Base-by-base conservation (phyloP, 1,140 invertebrate species). In the Helicoverpa armigera region DNA sequence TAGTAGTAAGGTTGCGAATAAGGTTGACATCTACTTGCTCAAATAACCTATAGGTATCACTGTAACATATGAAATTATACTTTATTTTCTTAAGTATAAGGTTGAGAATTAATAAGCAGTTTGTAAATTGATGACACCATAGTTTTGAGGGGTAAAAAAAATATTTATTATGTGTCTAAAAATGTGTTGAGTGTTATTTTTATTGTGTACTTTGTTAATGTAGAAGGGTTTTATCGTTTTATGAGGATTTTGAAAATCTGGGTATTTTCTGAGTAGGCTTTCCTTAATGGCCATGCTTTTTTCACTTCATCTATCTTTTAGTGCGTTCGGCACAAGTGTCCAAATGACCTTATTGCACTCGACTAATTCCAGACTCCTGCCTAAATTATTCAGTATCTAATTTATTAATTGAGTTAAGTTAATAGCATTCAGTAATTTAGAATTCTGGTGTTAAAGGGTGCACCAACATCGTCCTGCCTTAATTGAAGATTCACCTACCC, bases 151-250 rank as follows among this genome's bases (percentile, higher is more conserved):
- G 35, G 5, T 29, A 29, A 61, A 3, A 16, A n/a, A 67, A 48
- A 16, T 18, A 67, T 43, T 14, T 67, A 48, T 18, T 67, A 16
- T 67, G 43, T 48, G 48, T 11, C 9, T 10, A 9, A 18, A 2
- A 61, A 29, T 61, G 23, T 61, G 58, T 67, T 67, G 31, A 14
- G 31, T 67, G n/a, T 67, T 48, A 67, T 67, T 16, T 31, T 56
- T 14, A 48, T 16, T 67, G 35, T 67, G 16, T 48, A 4, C n/a
- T 48, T 67, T 16, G 53, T 48, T 48, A n/a, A 48, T 18, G 2
- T 12, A 23, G 29, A 7, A 65, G 35, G 35, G 3, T n/a, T n/a
- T 67, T 11, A 67, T 67, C 11, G 63, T 48, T 48, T 67, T 48
- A 3, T 56, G 7, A 18, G 11, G 14, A 18, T 14, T 10, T 35